phyloP scores from a whole-genome alignment of 92 coral and sea anemone species.

The Scolanthus callimorphus region DNA sequence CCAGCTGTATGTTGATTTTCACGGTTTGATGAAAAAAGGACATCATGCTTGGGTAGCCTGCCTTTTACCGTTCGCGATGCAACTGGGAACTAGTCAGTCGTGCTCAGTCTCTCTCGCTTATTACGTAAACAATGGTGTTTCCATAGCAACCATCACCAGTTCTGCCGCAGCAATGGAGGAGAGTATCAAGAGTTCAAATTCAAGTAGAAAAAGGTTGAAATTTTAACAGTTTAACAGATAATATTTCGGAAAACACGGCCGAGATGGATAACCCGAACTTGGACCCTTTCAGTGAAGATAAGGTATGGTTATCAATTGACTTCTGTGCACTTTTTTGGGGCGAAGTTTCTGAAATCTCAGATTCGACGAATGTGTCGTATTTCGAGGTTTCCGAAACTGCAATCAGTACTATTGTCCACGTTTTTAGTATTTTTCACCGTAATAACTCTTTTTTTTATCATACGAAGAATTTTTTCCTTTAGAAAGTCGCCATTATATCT shows the following conservation, averaged over 20 bases:
- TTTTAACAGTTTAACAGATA: background rate
- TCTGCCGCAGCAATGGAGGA: conserved; percentile 3
- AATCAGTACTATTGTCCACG: too few relatives aligned
- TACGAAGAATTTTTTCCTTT: too few relatives aligned
- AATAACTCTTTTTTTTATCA: too few relatives aligned
- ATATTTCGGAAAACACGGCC: background rate
- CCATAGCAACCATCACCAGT: conserved; percentile 33
- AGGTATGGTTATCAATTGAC: conserved; percentile 62
- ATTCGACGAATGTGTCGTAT: background rate
- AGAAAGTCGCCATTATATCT: too few relatives aligned
- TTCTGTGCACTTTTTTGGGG: background rate
- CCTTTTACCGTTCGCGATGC: too few relatives aligned
- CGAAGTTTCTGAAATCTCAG: background rate
- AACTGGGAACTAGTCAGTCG: too few relatives aligned
- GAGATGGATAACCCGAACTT: conserved; percentile 15
- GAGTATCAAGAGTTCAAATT: background rate
- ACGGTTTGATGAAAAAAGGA: too few relatives aligned
- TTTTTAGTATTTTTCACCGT: too few relatives aligned
- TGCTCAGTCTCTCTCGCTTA: conserved; percentile 13
- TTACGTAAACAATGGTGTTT: conserved; percentile 36
- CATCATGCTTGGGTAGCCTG: too few relatives aligned
- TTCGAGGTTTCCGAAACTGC: background rate
- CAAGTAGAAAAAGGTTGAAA: background rate
- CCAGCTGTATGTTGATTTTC: too few relatives aligned
- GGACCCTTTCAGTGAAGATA: conserved; percentile 78